phyloP scores from a whole-genome alignment of 2,888 invertebrate genomes.

The Isotomurus palustris region DNA sequence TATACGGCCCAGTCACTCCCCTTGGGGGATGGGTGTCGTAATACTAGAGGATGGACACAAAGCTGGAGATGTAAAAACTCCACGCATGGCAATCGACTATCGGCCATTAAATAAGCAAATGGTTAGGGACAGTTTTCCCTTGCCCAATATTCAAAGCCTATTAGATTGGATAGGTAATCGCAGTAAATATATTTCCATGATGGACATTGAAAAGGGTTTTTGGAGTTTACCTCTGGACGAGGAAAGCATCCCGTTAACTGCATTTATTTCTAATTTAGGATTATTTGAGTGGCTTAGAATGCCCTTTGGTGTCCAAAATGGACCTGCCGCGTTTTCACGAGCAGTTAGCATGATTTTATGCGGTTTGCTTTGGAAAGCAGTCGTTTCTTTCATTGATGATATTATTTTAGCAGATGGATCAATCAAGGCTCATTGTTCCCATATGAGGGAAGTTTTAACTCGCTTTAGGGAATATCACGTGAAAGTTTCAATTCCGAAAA shows the following conservation, averaged over 20 bases:
- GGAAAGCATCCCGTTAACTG: slow-evolving; percentile 16
- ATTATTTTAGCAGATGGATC: slow-evolving; percentile 8
- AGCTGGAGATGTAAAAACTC: neutral
- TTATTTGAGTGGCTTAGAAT: slow-evolving; percentile 10
- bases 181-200: slow-evolving; percentile 5
- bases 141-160: slow-evolving; percentile 12
- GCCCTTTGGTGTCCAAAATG: slow-evolving; percentile 15
- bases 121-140: slow-evolving; percentile 13
- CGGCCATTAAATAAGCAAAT: slow-evolving; percentile 16
- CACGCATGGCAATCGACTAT: slow-evolving; percentile 8
- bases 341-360: slow-evolving; percentile 6
- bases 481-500: slow-evolving; percentile 7
- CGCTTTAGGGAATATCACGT: slow-evolving; percentile 10
- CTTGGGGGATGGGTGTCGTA: slow-evolving; percentile 23
- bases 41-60: slow-evolving; percentile 19
- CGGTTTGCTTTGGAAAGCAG: slow-evolving; percentile 12
- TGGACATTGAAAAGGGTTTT: slow-evolving; percentile 18
- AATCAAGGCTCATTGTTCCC: neutral
- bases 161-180: slow-evolving; percentile 21
- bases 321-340: neutral
- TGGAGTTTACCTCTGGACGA: slow-evolving; percentile 17
- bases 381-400: slow-evolving; percentile 15
- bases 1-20: slow-evolving; percentile 12
- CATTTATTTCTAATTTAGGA: slow-evolving; percentile 13
- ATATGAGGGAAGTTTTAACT: neutral